Conservation (phyloP, 2,888 invertebrate genomes). For the Capitulum mitella region DNA sequence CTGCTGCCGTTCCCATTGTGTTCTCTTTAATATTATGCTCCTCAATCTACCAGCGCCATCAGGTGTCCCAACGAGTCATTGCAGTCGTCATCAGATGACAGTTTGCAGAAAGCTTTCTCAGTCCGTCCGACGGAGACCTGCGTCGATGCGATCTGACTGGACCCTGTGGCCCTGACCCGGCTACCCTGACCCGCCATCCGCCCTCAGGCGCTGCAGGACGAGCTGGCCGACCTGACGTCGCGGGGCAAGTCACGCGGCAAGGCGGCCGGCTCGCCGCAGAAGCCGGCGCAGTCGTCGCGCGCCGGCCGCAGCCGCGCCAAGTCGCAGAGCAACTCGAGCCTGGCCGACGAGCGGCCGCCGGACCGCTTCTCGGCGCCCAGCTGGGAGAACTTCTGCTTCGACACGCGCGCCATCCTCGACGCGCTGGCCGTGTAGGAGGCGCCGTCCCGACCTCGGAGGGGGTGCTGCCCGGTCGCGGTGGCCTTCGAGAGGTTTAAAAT, state of each 20-base stretch:
- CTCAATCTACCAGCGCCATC: too few species aligned
- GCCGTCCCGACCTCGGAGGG: too few species aligned
- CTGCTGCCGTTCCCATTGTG: too few species aligned
- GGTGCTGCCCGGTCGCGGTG: too few species aligned
- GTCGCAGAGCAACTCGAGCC: constrained; percentile 2
- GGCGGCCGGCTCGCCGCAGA: neutral
- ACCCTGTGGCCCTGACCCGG: constrained; percentile 58
- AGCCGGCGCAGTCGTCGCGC: neutral
- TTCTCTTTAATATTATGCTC: too few species aligned
- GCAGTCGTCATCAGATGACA: too few species aligned
- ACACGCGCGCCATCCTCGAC: neutral
- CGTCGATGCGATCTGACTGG: too few species aligned
- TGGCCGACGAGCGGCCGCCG: neutral
- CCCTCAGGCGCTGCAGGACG: constrained; percentile 54
- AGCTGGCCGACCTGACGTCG: neutral
- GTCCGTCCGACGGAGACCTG: too few species aligned
- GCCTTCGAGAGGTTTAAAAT: too few species aligned
- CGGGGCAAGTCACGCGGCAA: neutral
- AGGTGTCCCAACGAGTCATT: too few species aligned
- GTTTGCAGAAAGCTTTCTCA: too few species aligned
- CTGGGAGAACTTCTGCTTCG: neutral
- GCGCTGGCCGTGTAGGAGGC: neutral
- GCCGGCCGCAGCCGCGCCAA: neutral
- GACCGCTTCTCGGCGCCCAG: constrained; percentile 16
- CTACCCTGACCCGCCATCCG: constrained; percentile 66